Evolutionary conservation across 2,888 invertebrate genomes (phyloP).

Genomic region (Frankliniella fusca): DNA sequence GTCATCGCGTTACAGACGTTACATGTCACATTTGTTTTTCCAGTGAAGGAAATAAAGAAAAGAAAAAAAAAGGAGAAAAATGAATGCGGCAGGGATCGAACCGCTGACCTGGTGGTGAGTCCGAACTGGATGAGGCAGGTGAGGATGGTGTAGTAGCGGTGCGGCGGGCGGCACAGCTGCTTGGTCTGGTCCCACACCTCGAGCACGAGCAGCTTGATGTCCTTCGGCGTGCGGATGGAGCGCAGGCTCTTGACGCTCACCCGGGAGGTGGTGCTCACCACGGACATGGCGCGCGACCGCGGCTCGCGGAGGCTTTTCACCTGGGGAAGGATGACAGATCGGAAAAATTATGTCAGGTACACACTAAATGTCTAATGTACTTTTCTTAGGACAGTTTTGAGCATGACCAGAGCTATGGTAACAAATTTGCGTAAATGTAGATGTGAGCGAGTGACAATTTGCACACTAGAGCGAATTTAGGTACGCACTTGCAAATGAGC

Average conservation of each 20-base stretch:
- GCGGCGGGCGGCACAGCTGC: constrained; percentile 67
- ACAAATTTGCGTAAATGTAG: too few relatives aligned
- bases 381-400: too few relatives aligned
- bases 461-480: too few relatives aligned
- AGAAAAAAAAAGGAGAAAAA: constrained; percentile 25
- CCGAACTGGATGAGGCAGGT: constrained; percentile 81
- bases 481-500: too few relatives aligned
- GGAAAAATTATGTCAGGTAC: too few relatives aligned
- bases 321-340: constrained; percentile 47
- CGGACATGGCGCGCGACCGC: constrained; percentile 33
- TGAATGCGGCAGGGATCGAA: not conserved
- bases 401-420: too few relatives aligned
- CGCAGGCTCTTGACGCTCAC: constrained; percentile 62
- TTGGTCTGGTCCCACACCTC: constrained; percentile 74
- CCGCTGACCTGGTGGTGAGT: constrained; percentile 63
- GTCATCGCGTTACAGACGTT: not conserved
- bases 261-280: constrained; percentile 57
- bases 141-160: constrained; percentile 68
- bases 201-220: constrained; percentile 61
- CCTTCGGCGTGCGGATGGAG: constrained; percentile 67
- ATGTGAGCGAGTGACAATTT: too few relatives aligned
- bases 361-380: too few relatives aligned
- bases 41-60: not conserved
- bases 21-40: not conserved
- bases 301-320: constrained; percentile 68